A percentile compares a stretch with the other conserved stretches of the same genome.
These are phyloP conservation scores for Ericerus pela DNA, from an alignment of 1,140 invertebrate species.

Conservation along the genomic window DNA sequence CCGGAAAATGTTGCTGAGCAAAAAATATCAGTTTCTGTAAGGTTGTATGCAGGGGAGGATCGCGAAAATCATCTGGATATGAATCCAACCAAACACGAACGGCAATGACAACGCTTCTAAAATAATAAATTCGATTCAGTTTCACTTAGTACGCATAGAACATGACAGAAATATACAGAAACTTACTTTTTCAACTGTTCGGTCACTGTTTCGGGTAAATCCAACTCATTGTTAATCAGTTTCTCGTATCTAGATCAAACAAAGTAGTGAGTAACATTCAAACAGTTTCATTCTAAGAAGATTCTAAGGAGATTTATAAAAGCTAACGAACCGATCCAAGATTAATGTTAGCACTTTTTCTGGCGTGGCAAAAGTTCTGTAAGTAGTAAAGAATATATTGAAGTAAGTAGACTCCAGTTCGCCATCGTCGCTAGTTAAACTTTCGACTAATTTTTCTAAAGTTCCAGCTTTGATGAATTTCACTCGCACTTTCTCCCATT, in stretches of 20 bases:
- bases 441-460: constrained; percentile 79
- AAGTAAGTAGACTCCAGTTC: constrained; percentile 95
- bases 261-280: neutral
- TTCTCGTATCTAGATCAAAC: constrained; percentile 29
- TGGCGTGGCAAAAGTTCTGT: constrained; percentile 69
- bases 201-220: constrained; percentile 29
- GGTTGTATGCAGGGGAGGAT: constrained; percentile 66
- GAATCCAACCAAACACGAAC: constrained; percentile 93
- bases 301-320: neutral
- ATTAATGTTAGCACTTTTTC: constrained; percentile 67
- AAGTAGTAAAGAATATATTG: constrained; percentile 92
- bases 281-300: neutral
- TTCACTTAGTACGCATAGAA: neutral
- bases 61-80: constrained; percentile 90
- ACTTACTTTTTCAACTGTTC: constrained; percentile 59
- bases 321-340: constrained; percentile 49
- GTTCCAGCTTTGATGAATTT: constrained; percentile 93
- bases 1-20: constrained; percentile 60
- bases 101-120: constrained; percentile 68
- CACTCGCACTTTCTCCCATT: constrained; percentile 98
- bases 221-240: constrained; percentile 27
- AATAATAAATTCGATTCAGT: constrained; percentile 19
- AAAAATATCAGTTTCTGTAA: constrained; percentile 69
- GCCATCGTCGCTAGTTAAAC: constrained; percentile 78
- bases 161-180: neutral